Conservation (phyloP, 2,888 invertebrate genomes). For the Conomelus anceps region DNA sequence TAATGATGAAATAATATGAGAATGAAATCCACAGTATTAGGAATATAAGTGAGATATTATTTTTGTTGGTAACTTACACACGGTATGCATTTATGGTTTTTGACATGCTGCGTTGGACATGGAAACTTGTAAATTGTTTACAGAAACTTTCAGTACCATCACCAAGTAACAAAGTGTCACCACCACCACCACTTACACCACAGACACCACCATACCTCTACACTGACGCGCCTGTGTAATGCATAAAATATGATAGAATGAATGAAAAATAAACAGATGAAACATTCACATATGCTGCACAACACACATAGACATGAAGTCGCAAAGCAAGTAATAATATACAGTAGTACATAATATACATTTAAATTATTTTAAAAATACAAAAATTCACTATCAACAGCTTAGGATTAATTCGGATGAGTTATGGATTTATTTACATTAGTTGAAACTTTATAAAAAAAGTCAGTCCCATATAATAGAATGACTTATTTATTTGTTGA, state of each 20-base stretch:
- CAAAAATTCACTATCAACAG: neutral
- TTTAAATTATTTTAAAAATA: neutral
- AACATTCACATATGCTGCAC: neutral
- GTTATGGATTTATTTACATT: neutral
- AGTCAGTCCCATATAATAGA: too few relatives aligned
- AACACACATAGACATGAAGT: neutral
- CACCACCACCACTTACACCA: neutral
- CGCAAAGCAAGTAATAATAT: neutral
- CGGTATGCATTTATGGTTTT: slow-evolving; percentile 84
- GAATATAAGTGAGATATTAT: slow-evolving; percentile 9
- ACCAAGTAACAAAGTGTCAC: neutral
- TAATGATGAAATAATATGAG: neutral
- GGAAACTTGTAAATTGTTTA: neutral
- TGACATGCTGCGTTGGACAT: slow-evolving; percentile 51
- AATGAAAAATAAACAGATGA: neutral
- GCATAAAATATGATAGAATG: neutral
- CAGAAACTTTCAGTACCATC: neutral
- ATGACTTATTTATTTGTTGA: too few relatives aligned
- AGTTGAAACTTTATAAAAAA: too few relatives aligned
- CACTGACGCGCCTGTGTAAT: neutral
- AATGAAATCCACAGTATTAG: neutral
- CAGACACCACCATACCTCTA: neutral
- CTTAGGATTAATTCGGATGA: neutral
- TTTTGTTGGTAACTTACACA: slow-evolving; percentile 73
- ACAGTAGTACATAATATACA: neutral